Percentiles rank a stretch among this genome's conserved stretches.
These are phyloP conservation scores for Drosophila seclusa DNA, from an alignment of 2,888 invertebrate genomes.

Conservation along the genomic window DNA sequence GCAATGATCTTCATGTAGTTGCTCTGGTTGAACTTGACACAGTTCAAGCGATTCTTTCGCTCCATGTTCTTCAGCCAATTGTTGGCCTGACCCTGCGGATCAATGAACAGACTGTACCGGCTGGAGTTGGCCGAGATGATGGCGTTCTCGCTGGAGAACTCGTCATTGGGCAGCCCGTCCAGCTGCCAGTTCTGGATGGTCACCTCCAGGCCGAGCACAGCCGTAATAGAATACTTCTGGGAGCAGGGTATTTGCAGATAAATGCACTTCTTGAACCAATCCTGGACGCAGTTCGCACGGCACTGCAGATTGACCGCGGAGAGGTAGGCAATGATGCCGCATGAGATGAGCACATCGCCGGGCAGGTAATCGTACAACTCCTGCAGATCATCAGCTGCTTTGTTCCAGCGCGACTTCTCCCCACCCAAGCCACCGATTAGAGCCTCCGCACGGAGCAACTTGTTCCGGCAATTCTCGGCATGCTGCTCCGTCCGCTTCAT, in stretches of 20 bases:
- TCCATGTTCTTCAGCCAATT: conserved; percentile 97
- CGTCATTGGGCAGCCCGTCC: conserved; percentile 93
- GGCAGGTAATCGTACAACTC: conserved; percentile 91
- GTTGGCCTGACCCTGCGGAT: conserved; percentile 96
- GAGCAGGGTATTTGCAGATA: conserved; percentile 91
- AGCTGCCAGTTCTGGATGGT: conserved; percentile 91
- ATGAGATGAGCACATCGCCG: conserved; percentile 95
- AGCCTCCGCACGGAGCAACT: conserved; percentile 93
- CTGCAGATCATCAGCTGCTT: conserved; percentile 91
- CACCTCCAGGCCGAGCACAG: conserved; percentile 93
- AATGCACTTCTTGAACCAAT: conserved; percentile 91
- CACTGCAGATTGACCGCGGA: conserved; percentile 92
- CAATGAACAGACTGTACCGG: conserved; percentile 95
- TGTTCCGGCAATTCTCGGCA: conserved; percentile 92
- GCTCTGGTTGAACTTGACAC: conserved; percentile 84
- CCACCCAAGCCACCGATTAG: conserved; percentile 94
- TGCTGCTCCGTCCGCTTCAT: conserved; percentile 92
- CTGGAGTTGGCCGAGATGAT: conserved; percentile 93
- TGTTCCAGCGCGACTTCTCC: conserved; percentile 94
- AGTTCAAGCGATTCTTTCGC: conserved; percentile 83
- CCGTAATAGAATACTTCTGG: conserved; percentile 89
- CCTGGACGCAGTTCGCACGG: conserved; percentile 87
- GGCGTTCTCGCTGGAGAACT: conserved; percentile 94
- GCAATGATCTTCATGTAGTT: conserved; percentile 86
- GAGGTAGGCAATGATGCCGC: conserved; percentile 95